Evolutionary conservation across 2,113 vertebrate species (phyloP).

Genomic region (Nanger granti): DNA sequence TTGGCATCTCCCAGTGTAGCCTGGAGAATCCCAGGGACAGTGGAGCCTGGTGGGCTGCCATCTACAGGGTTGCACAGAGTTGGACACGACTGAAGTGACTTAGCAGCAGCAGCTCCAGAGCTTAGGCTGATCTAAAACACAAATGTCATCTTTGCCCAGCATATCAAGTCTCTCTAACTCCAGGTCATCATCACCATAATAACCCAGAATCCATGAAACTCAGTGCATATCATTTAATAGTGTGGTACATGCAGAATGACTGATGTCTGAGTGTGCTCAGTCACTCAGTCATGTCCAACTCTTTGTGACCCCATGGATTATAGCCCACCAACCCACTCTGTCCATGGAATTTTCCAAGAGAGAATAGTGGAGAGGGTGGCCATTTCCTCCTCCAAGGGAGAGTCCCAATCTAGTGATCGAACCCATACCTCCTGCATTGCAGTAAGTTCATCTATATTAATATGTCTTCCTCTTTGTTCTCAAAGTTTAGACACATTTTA

Average conservation of each 20-base stretch:
- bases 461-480: background rate
- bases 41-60: too few species aligned
- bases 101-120: background rate
- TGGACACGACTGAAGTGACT: too few species aligned
- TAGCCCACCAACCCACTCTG: background rate
- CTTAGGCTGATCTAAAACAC: background rate
- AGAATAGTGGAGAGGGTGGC: background rate
- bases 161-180: background rate
- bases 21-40: too few species aligned
- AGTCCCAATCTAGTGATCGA: background rate
- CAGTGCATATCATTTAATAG: too few species aligned
- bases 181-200: background rate
- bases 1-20: background rate
- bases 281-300: rapidly evolving
- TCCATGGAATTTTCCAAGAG: background rate
- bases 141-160: too few species aligned
- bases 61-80: too few species aligned
- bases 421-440: background rate
- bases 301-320: background rate
- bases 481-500: background rate
- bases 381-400: background rate
- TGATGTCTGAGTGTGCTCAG: background rate
- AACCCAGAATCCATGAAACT: background rate
- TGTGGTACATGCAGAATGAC: background rate
- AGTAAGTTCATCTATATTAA: background rate